Conservation (phyloP, 2,797 vertebrate genomes). For the Cacajao melanocephalus region DNA sequence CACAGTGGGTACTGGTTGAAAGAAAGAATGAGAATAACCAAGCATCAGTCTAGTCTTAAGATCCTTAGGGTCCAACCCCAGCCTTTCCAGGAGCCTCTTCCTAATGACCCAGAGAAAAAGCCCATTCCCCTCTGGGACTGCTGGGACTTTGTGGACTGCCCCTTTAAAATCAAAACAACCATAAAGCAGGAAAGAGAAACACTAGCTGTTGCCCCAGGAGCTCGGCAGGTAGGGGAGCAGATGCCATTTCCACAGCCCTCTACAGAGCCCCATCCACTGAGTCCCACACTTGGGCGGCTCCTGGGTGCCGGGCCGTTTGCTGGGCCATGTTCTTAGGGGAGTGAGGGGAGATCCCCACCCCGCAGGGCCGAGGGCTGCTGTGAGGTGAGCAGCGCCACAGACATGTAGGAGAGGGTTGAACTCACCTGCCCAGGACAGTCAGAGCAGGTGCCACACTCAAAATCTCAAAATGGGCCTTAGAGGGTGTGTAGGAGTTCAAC, state of each 20-base stretch:
- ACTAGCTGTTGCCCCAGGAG: neutral
- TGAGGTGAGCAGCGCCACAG: neutral
- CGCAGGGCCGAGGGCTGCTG: neutral
- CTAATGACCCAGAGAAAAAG: neutral
- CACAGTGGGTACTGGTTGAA: accelerated
- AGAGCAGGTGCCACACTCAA: neutral
- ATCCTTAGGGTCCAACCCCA: no score
- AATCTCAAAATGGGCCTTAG: neutral
- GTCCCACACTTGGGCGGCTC: neutral
- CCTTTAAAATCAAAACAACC: neutral
- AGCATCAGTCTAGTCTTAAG: neutral
- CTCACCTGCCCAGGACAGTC: neutral
- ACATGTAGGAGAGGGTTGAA: no score
- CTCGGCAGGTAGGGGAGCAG: neutral
- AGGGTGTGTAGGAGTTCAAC: neutral
- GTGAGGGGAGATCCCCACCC: neutral
- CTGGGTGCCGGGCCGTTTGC: accelerated
- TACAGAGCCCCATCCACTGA: neutral
- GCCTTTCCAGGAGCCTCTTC: neutral
- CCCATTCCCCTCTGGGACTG: neutral
- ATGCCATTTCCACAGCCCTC: neutral
- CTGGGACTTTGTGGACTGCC: neutral
- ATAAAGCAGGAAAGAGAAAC: neutral
- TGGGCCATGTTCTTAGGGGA: neutral
- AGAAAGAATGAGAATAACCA: no score